phyloP scores from a whole-genome alignment of 2,113 vertebrate genomes.

The Myotis yumanensis region DNA sequence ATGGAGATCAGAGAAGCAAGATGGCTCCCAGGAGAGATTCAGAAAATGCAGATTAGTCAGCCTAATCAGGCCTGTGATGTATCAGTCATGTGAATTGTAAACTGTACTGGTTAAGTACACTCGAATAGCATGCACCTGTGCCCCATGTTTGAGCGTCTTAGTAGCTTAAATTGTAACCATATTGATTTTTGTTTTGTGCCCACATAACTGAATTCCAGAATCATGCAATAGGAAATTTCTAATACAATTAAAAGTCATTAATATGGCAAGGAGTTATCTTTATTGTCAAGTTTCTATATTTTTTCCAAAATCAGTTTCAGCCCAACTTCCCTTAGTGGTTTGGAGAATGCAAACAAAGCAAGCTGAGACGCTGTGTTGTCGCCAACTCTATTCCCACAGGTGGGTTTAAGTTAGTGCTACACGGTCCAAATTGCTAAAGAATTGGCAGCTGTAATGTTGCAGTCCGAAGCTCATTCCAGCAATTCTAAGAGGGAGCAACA shows the following conservation, averaged over 20 bases:
- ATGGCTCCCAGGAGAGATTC: neutral
- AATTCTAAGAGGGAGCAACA: conserved; percentile 27
- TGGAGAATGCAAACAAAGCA: conserved; percentile 74
- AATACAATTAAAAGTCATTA: conserved; percentile 52
- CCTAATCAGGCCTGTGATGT: neutral
- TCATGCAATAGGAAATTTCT: conserved; percentile 55
- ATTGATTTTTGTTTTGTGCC: conserved; percentile 39
- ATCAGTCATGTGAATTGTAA: conserved; percentile 37
- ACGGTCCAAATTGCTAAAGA: conserved; percentile 60
- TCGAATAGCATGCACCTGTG: conserved; percentile 60
- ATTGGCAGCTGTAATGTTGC: conserved; percentile 44
- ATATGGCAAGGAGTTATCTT: conserved; percentile 52
- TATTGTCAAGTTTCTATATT: conserved; percentile 64
- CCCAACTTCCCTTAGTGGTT: conserved; percentile 63
- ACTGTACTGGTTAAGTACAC: neutral
- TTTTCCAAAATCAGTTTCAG: conserved; percentile 50
- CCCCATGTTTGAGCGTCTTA: neutral
- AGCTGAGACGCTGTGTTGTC: conserved; percentile 56
- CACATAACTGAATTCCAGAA: conserved; percentile 43
- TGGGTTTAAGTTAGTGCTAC: conserved; percentile 65
- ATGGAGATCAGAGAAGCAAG: conserved; percentile 2
- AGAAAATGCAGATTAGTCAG: neutral
- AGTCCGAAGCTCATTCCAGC: conserved; percentile 60
- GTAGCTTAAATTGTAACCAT: conserved; percentile 26
- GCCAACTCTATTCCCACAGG: conserved; percentile 71